Conservation (phyloP, 2,797 vertebrate genomes). For the Podarcis lilfordi region DNA sequence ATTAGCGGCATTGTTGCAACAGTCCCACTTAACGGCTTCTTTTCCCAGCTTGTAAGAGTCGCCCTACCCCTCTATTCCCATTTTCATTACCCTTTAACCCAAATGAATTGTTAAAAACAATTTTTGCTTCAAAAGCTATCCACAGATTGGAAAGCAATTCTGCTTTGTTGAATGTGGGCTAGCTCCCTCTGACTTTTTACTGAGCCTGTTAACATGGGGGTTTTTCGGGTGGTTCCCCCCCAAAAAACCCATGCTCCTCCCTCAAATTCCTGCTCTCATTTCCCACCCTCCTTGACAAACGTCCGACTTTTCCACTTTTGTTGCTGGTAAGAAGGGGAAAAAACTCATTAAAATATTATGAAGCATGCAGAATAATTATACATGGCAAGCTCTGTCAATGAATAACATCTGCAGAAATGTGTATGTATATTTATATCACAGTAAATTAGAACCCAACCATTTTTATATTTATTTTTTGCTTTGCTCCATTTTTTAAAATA, state of each 20-base stretch:
- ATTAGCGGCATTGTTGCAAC: conserved; percentile 56
- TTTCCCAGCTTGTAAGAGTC: conserved; percentile 29
- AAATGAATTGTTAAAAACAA: conserved; percentile 40
- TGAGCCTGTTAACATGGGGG: conserved; percentile 27
- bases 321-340: conserved; percentile 68
- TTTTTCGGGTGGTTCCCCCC: not conserved
- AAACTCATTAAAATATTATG: conserved; percentile 75
- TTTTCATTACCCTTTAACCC: conserved; percentile 35
- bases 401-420: conserved; percentile 74
- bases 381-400: conserved; percentile 62
- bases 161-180: conserved; percentile 56
- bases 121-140: conserved; percentile 28
- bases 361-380: conserved; percentile 68
- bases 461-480: conserved; percentile 28
- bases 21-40: conserved; percentile 39
- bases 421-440: conserved; percentile 67
- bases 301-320: conserved; percentile 67
- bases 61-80: conserved; percentile 20
- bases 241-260: not conserved
- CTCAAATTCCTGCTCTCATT: conserved; percentile 24
- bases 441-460: conserved; percentile 61
- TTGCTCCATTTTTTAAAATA: conserved; percentile 49
- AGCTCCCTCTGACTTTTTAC: conserved; percentile 43
- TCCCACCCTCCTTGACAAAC: conserved; percentile 52
- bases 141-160: conserved; percentile 39